These are phyloP conservation scores for Papilio xuthus DNA, from an alignment of 1,140 invertebrate species.

Conservation along the genomic window DNA sequence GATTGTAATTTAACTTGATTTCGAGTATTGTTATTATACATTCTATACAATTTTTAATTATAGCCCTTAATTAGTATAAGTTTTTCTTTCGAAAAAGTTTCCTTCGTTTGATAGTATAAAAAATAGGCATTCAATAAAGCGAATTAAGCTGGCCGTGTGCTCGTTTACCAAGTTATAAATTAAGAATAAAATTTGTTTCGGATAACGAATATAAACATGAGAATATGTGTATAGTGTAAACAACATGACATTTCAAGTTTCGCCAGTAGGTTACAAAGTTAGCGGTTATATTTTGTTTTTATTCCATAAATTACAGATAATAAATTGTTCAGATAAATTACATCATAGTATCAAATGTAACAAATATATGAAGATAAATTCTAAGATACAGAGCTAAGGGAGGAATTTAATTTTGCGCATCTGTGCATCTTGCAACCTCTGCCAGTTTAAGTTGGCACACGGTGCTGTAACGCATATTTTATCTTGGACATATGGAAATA, in stretches of 20 bases:
- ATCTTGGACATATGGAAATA: conserved; percentile 3
- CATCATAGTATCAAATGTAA: background rate
- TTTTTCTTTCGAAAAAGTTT: no score
- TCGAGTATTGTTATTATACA: background rate
- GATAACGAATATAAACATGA: no score
- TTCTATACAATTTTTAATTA: background rate
- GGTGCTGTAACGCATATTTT: background rate
- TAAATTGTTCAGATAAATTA: background rate
- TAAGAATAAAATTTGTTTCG: no score
- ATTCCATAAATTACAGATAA: background rate
- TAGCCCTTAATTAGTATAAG: background rate
- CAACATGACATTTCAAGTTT: no score
- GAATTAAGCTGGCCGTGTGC: no score
- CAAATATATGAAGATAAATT: conserved; percentile 7
- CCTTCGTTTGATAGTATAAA: no score
- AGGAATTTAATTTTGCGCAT: conserved; percentile 26
- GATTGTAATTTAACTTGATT: background rate
- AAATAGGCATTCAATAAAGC: no score
- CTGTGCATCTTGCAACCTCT: conserved; percentile 18
- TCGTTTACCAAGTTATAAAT: no score
- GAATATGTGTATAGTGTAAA: no score
- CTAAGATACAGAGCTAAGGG: conserved; percentile 11
- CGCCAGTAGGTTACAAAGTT: no score
- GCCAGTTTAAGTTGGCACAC: conserved; percentile 10
- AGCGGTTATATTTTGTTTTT: background rate